A percentile compares a stretch with the other conserved stretches of the same genome.
These are phyloP conservation scores for Silurus lanzhouensis DNA, from an alignment of 2,797 vertebrate genomes.

Conservation along the genomic window DNA sequence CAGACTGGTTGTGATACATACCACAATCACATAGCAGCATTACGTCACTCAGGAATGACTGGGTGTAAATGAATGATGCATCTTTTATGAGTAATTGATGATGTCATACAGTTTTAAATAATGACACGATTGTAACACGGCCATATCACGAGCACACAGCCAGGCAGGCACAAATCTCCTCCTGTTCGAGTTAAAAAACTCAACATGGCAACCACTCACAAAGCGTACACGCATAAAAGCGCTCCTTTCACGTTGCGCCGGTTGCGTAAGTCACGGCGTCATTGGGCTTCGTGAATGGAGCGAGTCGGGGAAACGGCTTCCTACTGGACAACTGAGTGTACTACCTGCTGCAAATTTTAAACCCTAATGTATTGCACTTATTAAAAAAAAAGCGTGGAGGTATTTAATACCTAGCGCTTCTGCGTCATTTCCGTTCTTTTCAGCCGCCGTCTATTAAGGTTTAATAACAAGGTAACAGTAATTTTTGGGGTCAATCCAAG, in stretches of 20 bases:
- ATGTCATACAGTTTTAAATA: background rate
- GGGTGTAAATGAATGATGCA: background rate
- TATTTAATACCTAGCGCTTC: background rate
- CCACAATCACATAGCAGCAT: background rate
- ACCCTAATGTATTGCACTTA: background rate
- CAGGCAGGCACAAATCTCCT: too few relatives aligned
- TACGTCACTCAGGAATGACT: background rate
- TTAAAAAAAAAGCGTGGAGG: background rate
- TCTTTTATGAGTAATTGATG: background rate
- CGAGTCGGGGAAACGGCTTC: constrained; percentile 45
- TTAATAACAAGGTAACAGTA: background rate
- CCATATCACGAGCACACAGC: background rate
- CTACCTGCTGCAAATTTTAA: background rate
- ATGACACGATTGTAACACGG: background rate
- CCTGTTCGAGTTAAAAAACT: too few relatives aligned
- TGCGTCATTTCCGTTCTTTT: background rate
- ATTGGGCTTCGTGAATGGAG: constrained; percentile 61
- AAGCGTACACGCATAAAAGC: background rate
- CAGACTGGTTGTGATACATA: background rate
- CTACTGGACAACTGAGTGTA: constrained; percentile 3
- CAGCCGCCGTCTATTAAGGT: background rate
- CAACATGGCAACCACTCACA: constrained; percentile 2
- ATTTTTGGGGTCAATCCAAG: background rate
- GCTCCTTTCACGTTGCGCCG: constrained; percentile 27
- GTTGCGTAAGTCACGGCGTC: constrained; percentile 64